Percentiles rank a stretch among this genome's conserved stretches.
phyloP scores from a whole-genome alignment of 2,888 invertebrate species.

The Heliconius charithonia region DNA sequence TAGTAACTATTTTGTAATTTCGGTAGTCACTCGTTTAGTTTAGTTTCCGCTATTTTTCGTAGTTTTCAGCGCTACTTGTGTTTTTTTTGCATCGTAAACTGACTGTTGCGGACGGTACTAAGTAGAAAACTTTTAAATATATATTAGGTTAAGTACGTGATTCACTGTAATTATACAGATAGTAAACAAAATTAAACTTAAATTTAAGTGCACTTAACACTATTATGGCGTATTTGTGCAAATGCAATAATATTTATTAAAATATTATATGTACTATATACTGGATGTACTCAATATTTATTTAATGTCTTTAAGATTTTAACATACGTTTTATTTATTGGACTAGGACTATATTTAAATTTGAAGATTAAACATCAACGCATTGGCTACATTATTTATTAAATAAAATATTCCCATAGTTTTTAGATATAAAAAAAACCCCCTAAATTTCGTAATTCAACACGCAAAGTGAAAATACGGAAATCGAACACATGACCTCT shows the following conservation, averaged over 20 bases:
- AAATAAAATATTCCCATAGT: neutral
- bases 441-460: neutral
- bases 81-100: neutral
- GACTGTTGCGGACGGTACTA: slow-evolving; percentile 1
- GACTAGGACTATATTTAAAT: neutral
- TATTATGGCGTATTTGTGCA: neutral
- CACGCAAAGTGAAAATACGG: neutral
- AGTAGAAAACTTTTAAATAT: slow-evolving; percentile 20
- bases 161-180: slow-evolving; percentile 9
- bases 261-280: too few species aligned
- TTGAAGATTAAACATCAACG: too few species aligned
- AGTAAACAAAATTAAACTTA: slow-evolving; percentile 2
- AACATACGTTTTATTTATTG: neutral
- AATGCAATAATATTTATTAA: too few species aligned
- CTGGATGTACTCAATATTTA: neutral
- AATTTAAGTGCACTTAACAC: neutral
- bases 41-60: slow-evolving; percentile 37
- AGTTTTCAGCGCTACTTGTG: slow-evolving; percentile 30
- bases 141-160: slow-evolving; percentile 6
- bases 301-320: neutral
- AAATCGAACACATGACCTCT: neutral
- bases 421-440: neutral
- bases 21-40: slow-evolving; percentile 41
- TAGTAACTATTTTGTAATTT: slow-evolving; percentile 44
- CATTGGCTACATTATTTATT: neutral